Conservation (phyloP, 2,888 invertebrate species). For the Dicranocentrus wangi region DNA sequence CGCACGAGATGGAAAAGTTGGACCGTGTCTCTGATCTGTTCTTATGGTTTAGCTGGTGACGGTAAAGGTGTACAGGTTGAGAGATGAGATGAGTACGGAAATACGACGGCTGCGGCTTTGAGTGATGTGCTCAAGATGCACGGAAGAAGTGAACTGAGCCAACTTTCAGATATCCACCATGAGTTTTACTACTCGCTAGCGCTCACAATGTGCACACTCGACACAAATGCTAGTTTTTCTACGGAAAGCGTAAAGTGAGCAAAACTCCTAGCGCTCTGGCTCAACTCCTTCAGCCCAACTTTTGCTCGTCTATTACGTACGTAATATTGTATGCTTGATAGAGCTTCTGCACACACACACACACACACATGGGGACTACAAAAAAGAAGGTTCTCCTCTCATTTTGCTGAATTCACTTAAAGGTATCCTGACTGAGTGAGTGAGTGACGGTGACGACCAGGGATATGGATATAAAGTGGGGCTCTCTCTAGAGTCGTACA, state of each 20-base stretch:
- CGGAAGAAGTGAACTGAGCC: constrained; percentile 36
- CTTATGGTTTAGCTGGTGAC: neutral
- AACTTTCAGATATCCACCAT: constrained; percentile 8
- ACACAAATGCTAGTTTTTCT: neutral
- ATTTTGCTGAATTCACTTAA: constrained; percentile 13
- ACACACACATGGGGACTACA: neutral
- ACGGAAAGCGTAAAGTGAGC: constrained; percentile 1
- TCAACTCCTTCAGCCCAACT: neutral
- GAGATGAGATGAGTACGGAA: constrained; percentile 10
- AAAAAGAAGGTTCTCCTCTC: neutral
- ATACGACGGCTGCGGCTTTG: neutral
- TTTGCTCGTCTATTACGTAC: neutral
- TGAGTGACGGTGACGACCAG: constrained; percentile 5
- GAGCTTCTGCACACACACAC: neutral
- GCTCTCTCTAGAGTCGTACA: neutral
- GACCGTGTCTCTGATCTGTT: neutral
- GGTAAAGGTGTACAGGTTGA: constrained; percentile 5
- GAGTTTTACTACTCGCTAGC: constrained; percentile 10
- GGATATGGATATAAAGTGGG: neutral
- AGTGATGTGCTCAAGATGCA: constrained; percentile 44
- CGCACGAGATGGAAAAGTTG: neutral
- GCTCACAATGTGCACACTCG: neutral
- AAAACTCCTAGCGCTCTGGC: neutral
- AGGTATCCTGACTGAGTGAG: neutral
- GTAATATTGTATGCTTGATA: neutral